Evolutionary conservation across 2,888 invertebrate genomes (phyloP).

Genomic region (Plagodis dolabraria): DNA sequence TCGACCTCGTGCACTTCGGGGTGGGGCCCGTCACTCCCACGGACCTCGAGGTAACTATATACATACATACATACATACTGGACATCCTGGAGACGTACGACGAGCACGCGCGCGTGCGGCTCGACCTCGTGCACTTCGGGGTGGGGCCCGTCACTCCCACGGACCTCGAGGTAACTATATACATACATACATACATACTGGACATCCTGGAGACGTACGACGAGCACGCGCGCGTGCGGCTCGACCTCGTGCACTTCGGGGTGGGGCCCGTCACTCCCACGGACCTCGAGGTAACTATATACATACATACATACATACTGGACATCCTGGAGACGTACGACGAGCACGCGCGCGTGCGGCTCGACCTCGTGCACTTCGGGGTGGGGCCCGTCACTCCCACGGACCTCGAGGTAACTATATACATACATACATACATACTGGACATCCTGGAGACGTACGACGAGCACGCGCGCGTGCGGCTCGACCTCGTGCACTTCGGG

Average conservation of each 20-base stretch:
- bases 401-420: constrained; percentile 89
- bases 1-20: constrained; percentile 95
- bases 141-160: constrained; percentile 94
- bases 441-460: constrained; percentile 95
- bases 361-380: constrained; percentile 95
- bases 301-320: too few species aligned
- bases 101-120: constrained; percentile 87
- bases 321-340: constrained; percentile 95
- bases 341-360: constrained; percentile 87
- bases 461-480: constrained; percentile 87
- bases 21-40: constrained; percentile 94
- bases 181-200: too few species aligned
- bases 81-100: constrained; percentile 95
- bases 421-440: too few species aligned
- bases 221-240: constrained; percentile 87
- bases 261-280: constrained; percentile 94
- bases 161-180: constrained; percentile 89
- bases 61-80: too few species aligned
- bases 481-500: constrained; percentile 95
- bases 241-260: constrained; percentile 95
- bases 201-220: constrained; percentile 95
- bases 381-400: constrained; percentile 94
- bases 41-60: constrained; percentile 89
- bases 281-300: constrained; percentile 89
- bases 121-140: constrained; percentile 95